phyloP scores from a whole-genome alignment of 2,888 invertebrate species.

The Morinoia aosen region DNA sequence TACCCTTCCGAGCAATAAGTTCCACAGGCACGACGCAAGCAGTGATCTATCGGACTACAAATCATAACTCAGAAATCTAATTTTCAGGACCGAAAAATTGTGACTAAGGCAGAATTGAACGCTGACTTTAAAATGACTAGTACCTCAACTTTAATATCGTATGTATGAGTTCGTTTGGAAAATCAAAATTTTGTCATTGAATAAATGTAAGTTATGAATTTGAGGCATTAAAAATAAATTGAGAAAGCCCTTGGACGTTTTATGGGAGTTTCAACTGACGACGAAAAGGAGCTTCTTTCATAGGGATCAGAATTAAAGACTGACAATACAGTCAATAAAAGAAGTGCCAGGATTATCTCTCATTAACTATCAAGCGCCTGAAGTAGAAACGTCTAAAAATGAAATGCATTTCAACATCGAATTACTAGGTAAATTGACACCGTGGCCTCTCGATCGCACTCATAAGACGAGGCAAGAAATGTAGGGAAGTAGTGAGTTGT shows the following conservation, averaged over 20 bases:
- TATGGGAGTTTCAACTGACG: neutral
- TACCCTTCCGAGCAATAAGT: neutral
- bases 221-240: neutral
- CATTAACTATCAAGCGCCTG: neutral
- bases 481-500: no score
- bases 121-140: neutral
- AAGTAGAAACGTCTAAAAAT: neutral
- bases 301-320: neutral
- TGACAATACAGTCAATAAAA: neutral
- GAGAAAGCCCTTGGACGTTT: neutral
- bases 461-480: no score
- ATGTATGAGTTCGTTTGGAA: neutral
- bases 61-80: neutral
- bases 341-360: neutral
- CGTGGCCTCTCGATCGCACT: no score
- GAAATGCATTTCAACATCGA: neutral
- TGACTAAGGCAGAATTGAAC: neutral
- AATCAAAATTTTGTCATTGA: neutral
- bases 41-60: neutral
- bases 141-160: neutral
- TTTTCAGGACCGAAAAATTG: neutral
- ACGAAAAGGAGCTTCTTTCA: neutral
- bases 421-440: neutral
- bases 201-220: neutral
- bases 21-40: neutral